A percentile compares a stretch with the other conserved stretches of the same genome.
Conservation (phyloP, 2,888 invertebrate species). For the Oconnorella tubifera region DNA sequence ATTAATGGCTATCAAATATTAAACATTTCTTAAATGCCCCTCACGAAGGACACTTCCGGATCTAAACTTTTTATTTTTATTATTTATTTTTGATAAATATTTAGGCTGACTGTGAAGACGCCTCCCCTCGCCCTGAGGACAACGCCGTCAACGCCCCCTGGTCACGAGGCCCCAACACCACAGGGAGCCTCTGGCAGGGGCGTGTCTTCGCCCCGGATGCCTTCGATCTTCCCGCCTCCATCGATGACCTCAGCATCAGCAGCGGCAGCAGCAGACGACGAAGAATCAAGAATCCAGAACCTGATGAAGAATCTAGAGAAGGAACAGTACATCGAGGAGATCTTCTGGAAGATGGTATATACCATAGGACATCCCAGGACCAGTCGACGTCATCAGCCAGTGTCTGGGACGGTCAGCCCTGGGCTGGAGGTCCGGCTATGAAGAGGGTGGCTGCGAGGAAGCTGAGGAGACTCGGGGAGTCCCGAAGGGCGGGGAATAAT, state of each 20-base stretch:
- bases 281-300: background rate
- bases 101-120: background rate
- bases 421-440: conserved; percentile 3
- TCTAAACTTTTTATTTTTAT: no score
- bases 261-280: background rate
- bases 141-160: conserved; percentile 1
- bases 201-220: background rate
- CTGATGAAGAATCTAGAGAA: background rate
- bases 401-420: background rate
- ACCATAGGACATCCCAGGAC: background rate
- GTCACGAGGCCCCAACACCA: background rate
- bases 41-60: no score
- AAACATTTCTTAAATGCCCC: no score
- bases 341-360: background rate
- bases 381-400: background rate
- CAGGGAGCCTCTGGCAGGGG: conserved; percentile 4
- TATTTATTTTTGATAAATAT: no score
- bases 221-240: background rate
- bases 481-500: background rate
- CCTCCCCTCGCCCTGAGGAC: background rate
- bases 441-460: background rate
- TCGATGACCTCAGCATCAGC: background rate
- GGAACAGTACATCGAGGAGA: background rate
- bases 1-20: no score
- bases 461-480: background rate